A percentile compares a stretch with the other conserved stretches of the same genome.
Conservation (phyloP, 30 jellyfish, hydroid and myxozoan genomes). For the Aurelia sp. region DNA sequence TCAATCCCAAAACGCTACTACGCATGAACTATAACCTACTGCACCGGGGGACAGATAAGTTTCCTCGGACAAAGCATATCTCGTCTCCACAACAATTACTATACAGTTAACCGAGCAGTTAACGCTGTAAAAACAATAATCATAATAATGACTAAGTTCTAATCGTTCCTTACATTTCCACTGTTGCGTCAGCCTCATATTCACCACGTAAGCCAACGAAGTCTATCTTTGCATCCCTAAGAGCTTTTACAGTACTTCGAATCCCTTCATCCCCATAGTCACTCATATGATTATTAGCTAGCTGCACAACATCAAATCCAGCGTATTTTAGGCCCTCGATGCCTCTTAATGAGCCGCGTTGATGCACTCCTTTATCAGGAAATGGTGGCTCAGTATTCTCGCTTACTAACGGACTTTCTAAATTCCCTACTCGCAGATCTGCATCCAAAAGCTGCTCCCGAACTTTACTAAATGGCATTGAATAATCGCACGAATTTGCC, state of each 20-base stretch:
- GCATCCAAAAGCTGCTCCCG: slow-evolving; percentile 36
- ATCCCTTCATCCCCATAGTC: slow-evolving; percentile 74
- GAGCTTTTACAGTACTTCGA: slow-evolving; percentile 44
- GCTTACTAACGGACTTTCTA: slow-evolving; percentile 33
- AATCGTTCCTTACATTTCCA: no score
- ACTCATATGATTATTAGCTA: slow-evolving; percentile 74
- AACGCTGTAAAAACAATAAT: no score
- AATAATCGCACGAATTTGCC: slow-evolving; percentile 52
- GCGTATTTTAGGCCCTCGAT: slow-evolving; percentile 76
- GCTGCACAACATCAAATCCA: slow-evolving; percentile 61
- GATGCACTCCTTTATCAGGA: slow-evolving; percentile 15
- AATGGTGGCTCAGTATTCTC: slow-evolving; percentile 8
- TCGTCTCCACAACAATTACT: no score
- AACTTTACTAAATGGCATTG: slow-evolving; percentile 20
- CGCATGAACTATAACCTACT: no score
- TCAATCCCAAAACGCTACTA: no score
- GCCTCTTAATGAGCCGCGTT: slow-evolving; percentile 52
- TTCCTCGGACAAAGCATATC: no score
- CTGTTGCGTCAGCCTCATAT: no score
- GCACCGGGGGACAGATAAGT: no score
- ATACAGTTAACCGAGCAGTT: no score
- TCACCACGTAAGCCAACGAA: slow-evolving; percentile 56
- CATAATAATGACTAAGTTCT: no score
- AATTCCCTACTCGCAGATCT: slow-evolving; percentile 59
- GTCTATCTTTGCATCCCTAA: slow-evolving; percentile 45